A percentile compares a stretch with the other conserved stretches of the same genome.
These are phyloP conservation scores for Urocynchramus pylzowi DNA, from an alignment of 2,113 vertebrate species.

Conservation along the genomic window DNA sequence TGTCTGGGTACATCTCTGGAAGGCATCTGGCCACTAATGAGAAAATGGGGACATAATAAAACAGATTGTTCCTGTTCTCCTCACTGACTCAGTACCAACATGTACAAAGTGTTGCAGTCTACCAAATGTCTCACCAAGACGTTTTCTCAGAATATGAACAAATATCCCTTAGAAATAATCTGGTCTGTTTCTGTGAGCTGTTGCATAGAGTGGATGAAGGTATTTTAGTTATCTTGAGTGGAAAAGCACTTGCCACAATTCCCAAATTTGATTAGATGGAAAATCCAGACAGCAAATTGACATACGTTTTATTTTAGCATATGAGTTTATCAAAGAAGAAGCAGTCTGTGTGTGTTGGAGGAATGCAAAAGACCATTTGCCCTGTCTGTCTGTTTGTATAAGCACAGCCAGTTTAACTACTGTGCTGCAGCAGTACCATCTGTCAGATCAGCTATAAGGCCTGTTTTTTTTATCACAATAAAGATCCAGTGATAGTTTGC, in stretches of 20 bases:
- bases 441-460: neutral
- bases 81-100: neutral
- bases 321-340: neutral
- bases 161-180: neutral
- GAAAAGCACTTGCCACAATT: neutral
- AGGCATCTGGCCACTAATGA: neutral
- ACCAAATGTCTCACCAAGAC: neutral
- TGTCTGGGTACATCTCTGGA: neutral
- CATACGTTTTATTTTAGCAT: neutral
- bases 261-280: neutral
- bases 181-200: neutral
- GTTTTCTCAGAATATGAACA: neutral
- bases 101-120: neutral
- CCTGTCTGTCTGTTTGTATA: neutral
- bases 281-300: neutral
- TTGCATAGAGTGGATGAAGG: neutral
- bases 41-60: neutral
- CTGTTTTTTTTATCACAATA: neutral
- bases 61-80: neutral
- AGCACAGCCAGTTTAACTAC: neutral
- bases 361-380: constrained; percentile 9
- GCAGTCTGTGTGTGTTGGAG: neutral
- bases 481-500: neutral
- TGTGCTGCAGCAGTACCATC: constrained; percentile 1
- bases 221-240: neutral